phyloP scores from a whole-genome alignment of 2,888 invertebrate genomes.

The Ariolimax columbianus region DNA sequence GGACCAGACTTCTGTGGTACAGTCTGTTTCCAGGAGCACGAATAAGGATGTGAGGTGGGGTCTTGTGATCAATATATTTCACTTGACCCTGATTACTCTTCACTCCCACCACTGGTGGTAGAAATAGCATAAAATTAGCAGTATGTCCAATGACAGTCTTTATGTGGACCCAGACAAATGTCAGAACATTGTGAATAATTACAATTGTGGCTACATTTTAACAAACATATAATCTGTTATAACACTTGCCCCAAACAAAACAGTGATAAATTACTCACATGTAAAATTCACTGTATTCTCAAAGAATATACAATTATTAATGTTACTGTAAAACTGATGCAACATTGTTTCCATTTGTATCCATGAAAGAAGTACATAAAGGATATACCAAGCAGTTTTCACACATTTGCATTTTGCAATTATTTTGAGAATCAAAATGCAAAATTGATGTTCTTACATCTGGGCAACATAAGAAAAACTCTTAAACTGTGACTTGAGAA shows the following conservation, averaged over 20 bases:
- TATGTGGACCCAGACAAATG: too few relatives aligned
- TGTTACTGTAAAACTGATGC: background rate
- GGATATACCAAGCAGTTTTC: background rate
- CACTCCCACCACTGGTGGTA: too few relatives aligned
- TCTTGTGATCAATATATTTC: too few relatives aligned
- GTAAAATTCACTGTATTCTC: background rate
- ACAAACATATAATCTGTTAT: too few relatives aligned
- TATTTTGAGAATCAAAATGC: background rate
- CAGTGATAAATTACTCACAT: background rate
- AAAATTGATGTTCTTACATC: background rate
- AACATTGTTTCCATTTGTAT: background rate
- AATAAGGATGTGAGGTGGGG: too few relatives aligned
- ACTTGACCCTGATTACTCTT: too few relatives aligned
- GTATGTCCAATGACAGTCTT: too few relatives aligned
- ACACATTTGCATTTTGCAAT: background rate
- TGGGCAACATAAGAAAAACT: background rate
- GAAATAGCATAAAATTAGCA: too few relatives aligned
- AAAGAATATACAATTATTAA: background rate
- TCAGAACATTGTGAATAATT: too few relatives aligned
- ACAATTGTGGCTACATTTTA: too few relatives aligned
- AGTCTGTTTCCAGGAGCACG: too few relatives aligned
- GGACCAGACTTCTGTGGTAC: too few relatives aligned
- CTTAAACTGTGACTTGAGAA: background rate
- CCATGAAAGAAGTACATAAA: background rate
- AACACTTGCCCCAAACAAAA: background rate